Conservation (phyloP, 2,113 vertebrate genomes). For the Rhagologus leucostigma region DNA sequence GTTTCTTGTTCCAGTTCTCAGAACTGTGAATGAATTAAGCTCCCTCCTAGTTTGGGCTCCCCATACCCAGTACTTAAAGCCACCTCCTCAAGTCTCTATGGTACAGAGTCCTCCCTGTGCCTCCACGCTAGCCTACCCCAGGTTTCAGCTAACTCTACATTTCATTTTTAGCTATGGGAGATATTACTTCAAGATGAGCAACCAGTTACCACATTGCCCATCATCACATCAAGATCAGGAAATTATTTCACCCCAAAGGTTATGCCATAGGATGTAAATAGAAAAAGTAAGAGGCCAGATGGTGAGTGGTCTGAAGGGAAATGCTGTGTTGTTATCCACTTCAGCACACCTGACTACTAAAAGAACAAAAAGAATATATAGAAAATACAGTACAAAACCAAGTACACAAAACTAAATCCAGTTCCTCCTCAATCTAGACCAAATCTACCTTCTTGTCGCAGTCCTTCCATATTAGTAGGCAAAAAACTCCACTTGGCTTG, state of each 20-base stretch:
- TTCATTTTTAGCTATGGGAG: not conserved
- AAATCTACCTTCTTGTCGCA: not conserved
- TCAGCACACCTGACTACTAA: not conserved
- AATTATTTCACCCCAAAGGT: not conserved
- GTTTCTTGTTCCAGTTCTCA: not conserved
- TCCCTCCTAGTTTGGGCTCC: not conserved
- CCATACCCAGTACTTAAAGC: not conserved
- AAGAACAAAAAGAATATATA: not conserved
- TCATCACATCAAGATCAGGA: not conserved
- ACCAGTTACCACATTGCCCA: not conserved
- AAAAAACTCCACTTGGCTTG: not conserved
- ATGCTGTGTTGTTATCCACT: not conserved
- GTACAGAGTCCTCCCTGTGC: not conserved
- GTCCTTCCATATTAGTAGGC: not conserved
- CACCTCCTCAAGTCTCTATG: not conserved
- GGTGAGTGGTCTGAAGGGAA: not conserved
- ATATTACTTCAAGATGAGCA: not conserved
- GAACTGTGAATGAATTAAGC: not conserved
- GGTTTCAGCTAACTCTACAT: not conserved
- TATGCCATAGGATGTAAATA: not conserved
- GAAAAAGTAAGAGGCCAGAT: not conserved
- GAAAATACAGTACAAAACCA: not conserved
- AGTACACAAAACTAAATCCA: not conserved
- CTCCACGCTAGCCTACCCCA: rapidly evolving
- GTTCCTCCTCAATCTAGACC: not conserved